These are phyloP conservation scores for Hystrix cristata DNA, from an alignment of 2,113 vertebrate genomes.

Conservation along the genomic window DNA sequence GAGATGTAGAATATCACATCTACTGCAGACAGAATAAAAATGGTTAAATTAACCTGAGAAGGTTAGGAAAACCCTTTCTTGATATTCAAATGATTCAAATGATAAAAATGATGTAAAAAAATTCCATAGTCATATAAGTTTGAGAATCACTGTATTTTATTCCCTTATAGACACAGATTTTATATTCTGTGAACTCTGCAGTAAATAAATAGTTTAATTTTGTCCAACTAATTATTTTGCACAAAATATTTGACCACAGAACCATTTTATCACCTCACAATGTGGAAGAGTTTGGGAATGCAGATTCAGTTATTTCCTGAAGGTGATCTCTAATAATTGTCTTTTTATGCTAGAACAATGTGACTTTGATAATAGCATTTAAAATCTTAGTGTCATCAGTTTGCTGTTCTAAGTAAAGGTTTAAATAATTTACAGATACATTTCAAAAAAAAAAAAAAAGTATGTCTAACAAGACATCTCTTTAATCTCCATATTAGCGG, in stretches of 20 bases:
- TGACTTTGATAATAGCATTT: constrained; percentile 57
- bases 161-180: background rate
- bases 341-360: constrained; percentile 45
- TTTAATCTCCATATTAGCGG: background rate
- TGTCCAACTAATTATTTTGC: constrained; percentile 33
- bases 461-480: background rate
- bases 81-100: background rate
- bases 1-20: background rate
- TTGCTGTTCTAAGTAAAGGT: constrained; percentile 45
- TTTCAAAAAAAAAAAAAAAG: background rate
- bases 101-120: background rate
- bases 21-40: background rate
- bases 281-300: constrained; percentile 5
- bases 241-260: background rate
- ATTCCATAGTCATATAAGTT: background rate
- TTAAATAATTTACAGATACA: constrained; percentile 51
- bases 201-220: constrained; percentile 40
- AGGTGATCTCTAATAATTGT: constrained; percentile 40
- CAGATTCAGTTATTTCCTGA: constrained; percentile 8
- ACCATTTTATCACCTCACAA: background rate
- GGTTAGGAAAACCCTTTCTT: background rate
- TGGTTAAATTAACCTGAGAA: background rate
- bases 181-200: constrained; percentile 7
- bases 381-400: constrained; percentile 43
- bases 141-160: background rate